phyloP scores from a whole-genome alignment of 2,113 vertebrate species.

The Pipra filicauda region DNA sequence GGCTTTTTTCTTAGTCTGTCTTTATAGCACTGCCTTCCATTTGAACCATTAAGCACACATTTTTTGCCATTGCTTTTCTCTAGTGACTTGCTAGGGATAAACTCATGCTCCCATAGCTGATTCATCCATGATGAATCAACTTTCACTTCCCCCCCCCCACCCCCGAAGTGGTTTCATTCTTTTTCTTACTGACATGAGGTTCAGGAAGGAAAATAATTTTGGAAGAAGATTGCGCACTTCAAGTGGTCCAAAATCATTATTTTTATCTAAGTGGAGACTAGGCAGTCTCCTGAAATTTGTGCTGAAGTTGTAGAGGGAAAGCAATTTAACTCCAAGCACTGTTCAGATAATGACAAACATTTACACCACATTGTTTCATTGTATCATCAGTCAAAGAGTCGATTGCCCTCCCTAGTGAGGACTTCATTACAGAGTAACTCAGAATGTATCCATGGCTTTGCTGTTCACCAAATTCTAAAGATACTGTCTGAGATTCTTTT shows the following conservation, averaged over 20 bases:
- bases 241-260: not conserved
- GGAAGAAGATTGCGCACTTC: not conserved
- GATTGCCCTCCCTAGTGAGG: not conserved
- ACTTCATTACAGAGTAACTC: not conserved
- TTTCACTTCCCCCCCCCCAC: not conserved
- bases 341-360: not conserved
- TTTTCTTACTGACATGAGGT: not conserved
- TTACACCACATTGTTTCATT: not conserved
- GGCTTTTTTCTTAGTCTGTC: not conserved
- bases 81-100: not conserved
- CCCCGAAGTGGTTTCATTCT: not conserved
- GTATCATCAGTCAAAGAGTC: not conserved
- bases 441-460: not conserved
- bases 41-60: not conserved
- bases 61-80: not conserved
- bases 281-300: not conserved
- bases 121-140: not conserved
- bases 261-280: not conserved
- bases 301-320: not conserved
- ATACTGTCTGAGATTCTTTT: not conserved
- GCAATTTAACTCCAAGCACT: not conserved
- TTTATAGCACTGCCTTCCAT: not conserved
- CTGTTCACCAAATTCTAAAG: not conserved
- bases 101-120: not conserved
- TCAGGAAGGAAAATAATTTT: not conserved